Conservation (phyloP, 92 coral and sea anemone species). For the Nematostella vectensis region DNA sequence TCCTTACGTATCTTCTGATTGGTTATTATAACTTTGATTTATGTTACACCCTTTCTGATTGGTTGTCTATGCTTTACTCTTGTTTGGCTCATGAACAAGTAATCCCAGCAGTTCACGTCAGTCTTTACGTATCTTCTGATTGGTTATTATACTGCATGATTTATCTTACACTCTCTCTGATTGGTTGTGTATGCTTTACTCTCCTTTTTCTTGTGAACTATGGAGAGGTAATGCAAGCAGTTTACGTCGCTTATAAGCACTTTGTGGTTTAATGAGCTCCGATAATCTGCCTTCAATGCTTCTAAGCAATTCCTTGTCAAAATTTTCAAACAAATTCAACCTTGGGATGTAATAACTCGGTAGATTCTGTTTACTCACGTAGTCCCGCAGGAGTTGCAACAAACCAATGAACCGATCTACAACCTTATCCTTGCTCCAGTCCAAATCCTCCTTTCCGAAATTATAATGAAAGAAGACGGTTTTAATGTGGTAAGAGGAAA, state of each 20-base stretch:
- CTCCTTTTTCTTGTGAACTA: too few species aligned
- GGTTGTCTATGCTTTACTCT: too few species aligned
- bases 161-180: too few species aligned
- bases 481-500: slow-evolving; percentile 61
- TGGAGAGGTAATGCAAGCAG: too few species aligned
- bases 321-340: slow-evolving; percentile 26
- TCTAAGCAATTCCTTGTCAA: slow-evolving; percentile 15
- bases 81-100: too few species aligned
- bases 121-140: too few species aligned
- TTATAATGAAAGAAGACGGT: slow-evolving; percentile 58
- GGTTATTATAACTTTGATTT: too few species aligned
- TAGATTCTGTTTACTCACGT: slow-evolving; percentile 8
- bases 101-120: too few species aligned
- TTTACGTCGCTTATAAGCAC: not conserved
- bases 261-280: slow-evolving; percentile 10
- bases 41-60: too few species aligned
- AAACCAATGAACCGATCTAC: slow-evolving; percentile 17
- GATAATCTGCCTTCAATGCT: slow-evolving; percentile 38
- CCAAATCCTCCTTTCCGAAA: slow-evolving; percentile 4
- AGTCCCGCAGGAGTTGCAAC: slow-evolving; percentile 13
- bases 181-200: too few species aligned
- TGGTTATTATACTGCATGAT: too few species aligned
- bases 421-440: slow-evolving; percentile 20
- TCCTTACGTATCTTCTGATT: too few species aligned
- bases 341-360: slow-evolving; percentile 23